Evolutionary conservation across 2,113 vertebrate species (phyloP).

Genomic region (Ptilonorhynchus violaceus): DNA sequence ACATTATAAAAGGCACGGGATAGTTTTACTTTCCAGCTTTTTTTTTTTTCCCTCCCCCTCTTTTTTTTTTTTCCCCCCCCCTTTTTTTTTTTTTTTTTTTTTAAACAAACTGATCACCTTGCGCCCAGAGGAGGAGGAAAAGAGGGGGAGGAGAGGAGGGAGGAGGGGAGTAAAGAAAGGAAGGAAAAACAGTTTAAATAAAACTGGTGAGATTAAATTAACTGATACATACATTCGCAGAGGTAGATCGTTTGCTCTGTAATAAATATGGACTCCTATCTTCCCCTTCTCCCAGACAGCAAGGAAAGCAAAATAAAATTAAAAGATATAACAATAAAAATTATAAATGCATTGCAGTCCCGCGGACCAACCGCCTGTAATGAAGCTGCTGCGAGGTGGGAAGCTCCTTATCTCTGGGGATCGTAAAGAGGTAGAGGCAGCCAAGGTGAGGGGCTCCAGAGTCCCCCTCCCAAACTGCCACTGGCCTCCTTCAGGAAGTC

Average conservation of each 20-base stretch:
- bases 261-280: constrained; percentile 82
- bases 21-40: constrained; percentile 44
- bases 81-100: neutral
- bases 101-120: constrained; percentile 48
- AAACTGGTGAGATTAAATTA: constrained; percentile 82
- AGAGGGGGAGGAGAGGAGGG: neutral
- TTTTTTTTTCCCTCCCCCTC: neutral
- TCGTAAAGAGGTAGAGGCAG: neutral
- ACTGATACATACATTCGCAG: constrained; percentile 81
- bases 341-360: constrained; percentile 77
- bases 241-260: constrained; percentile 74
- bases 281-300: constrained; percentile 67
- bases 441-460: neutral
- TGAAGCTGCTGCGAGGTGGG: neutral
- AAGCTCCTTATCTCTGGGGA: neutral
- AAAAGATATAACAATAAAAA: constrained; percentile 87
- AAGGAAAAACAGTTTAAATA: constrained; percentile 81
- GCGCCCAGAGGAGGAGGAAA: constrained; percentile 13
- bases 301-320: constrained; percentile 82
- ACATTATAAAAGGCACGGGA: constrained; percentile 70
- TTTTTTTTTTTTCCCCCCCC: no score
- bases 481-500: fast-evolving
- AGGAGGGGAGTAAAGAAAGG: constrained; percentile 34
- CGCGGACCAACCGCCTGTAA: constrained; percentile 18
- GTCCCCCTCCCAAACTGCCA: neutral